Conservation (phyloP, 1,140 invertebrate species). For the Drosophila littoralis region DNA sequence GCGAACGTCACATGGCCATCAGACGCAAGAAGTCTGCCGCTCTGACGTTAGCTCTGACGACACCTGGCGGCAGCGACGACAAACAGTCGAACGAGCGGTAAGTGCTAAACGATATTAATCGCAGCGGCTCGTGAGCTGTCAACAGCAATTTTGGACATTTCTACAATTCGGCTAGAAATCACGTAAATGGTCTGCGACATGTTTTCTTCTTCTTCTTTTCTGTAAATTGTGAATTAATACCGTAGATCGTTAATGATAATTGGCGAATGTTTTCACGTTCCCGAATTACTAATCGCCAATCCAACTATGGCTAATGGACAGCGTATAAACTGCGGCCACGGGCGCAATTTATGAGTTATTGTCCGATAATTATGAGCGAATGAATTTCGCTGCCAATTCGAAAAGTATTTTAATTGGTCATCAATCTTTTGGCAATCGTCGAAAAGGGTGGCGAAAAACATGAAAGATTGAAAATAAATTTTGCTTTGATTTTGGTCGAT, state of each 20-base stretch:
- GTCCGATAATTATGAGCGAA: slow-evolving; percentile 67
- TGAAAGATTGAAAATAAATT: slow-evolving; percentile 33
- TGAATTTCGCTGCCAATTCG: slow-evolving; percentile 42
- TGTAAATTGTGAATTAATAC: slow-evolving; percentile 3
- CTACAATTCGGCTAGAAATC: neutral
- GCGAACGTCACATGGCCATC: slow-evolving; percentile 88
- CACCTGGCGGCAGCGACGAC: slow-evolving; percentile 29
- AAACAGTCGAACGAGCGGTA: slow-evolving; percentile 38
- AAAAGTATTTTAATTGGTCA: slow-evolving; percentile 77
- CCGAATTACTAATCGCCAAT: slow-evolving; percentile 2
- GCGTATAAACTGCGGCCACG: slow-evolving; percentile 15
- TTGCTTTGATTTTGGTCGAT: slow-evolving; percentile 22
- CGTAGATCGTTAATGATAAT: slow-evolving; percentile 18
- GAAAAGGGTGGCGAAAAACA: slow-evolving; percentile 13
- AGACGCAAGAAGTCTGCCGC: slow-evolving; percentile 84
- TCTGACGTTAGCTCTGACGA: slow-evolving; percentile 32
- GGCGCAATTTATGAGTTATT: slow-evolving; percentile 69
- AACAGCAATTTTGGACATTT: neutral
- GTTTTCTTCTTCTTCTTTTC: neutral
- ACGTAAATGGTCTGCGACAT: slow-evolving; percentile 2
- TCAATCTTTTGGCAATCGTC: slow-evolving; percentile 58
- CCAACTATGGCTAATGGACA: slow-evolving; percentile 16
- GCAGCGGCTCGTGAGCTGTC: neutral
- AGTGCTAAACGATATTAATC: slow-evolving; percentile 27
- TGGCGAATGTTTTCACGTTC: slow-evolving; percentile 7